phyloP scores from a whole-genome alignment of 2,888 invertebrate species.

The Cosmorhoe ocellata region DNA sequence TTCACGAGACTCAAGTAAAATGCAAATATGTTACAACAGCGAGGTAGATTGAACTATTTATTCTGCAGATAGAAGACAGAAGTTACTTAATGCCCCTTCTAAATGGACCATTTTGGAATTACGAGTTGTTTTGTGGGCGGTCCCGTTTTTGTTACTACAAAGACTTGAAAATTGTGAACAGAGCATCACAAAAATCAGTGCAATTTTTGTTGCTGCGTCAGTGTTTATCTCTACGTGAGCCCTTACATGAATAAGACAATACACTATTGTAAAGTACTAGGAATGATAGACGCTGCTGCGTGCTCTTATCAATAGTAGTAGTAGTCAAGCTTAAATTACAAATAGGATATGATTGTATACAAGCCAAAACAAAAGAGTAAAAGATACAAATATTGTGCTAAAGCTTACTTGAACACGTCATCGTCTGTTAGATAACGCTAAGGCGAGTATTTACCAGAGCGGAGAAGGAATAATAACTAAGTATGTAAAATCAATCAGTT shows the following conservation, averaged over 20 bases:
- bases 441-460: too few species aligned
- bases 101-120: neutral
- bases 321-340: slow-evolving; percentile 28
- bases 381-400: slow-evolving; percentile 25
- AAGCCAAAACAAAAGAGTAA: slow-evolving; percentile 23
- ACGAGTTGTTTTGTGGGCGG: too few species aligned
- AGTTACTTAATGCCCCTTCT: too few species aligned
- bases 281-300: slow-evolving; percentile 45
- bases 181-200: too few species aligned
- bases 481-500: too few species aligned
- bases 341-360: slow-evolving; percentile 23
- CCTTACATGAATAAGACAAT: slow-evolving; percentile 30
- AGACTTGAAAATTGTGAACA: too few species aligned
- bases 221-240: slow-evolving; percentile 8
- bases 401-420: neutral
- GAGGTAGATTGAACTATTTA: slow-evolving; percentile 67
- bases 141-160: too few species aligned
- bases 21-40: slow-evolving; percentile 53
- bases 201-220: too few species aligned
- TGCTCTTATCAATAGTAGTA: slow-evolving; percentile 27
- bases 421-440: too few species aligned
- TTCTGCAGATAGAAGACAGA: slow-evolving; percentile 39
- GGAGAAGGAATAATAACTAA: too few species aligned
- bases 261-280: slow-evolving; percentile 34
- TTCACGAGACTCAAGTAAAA: slow-evolving; percentile 42